phyloP scores from a whole-genome alignment of 2,113 vertebrate species.

The Zeus faber region DNA sequence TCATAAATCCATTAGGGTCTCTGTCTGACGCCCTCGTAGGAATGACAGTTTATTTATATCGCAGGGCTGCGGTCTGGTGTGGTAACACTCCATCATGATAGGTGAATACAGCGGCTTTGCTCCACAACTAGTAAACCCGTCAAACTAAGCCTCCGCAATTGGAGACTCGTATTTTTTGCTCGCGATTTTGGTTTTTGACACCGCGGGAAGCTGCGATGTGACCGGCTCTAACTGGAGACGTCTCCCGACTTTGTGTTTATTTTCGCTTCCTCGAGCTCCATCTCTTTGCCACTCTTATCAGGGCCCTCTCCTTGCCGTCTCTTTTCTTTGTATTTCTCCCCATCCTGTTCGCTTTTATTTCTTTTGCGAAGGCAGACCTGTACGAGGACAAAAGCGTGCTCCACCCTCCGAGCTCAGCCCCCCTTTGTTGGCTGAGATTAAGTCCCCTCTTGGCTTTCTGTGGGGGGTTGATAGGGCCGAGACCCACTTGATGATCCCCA shows the following conservation, averaged over 20 bases:
- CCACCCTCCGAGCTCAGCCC: conserved; percentile 27
- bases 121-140: too few species aligned
- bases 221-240: too few species aligned
- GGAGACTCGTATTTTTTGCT: too few species aligned
- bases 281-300: not conserved
- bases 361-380: conserved; percentile 23
- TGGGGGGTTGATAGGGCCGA: conserved; percentile 9
- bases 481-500: conserved; percentile 19
- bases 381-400: conserved; percentile 38
- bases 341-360: not conserved
- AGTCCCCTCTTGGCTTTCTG: conserved; percentile 8
- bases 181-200: too few species aligned
- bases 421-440: conserved; percentile 48
- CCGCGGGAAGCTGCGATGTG: too few species aligned
- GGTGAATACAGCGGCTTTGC: too few species aligned
- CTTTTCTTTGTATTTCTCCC: not conserved
- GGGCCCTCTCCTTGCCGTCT: not conserved
- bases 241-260: not conserved
- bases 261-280: not conserved
- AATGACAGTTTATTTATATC: conserved; percentile 15
- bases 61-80: conserved; percentile 8
- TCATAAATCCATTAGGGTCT: not conserved
- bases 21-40: conserved; percentile 6
- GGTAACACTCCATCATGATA: too few species aligned
- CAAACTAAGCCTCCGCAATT: too few species aligned